A percentile compares a stretch with the other conserved stretches of the same genome.
Conservation (phyloP, 2,797 vertebrate genomes). For the Oreonectes daqikongensis region DNA sequence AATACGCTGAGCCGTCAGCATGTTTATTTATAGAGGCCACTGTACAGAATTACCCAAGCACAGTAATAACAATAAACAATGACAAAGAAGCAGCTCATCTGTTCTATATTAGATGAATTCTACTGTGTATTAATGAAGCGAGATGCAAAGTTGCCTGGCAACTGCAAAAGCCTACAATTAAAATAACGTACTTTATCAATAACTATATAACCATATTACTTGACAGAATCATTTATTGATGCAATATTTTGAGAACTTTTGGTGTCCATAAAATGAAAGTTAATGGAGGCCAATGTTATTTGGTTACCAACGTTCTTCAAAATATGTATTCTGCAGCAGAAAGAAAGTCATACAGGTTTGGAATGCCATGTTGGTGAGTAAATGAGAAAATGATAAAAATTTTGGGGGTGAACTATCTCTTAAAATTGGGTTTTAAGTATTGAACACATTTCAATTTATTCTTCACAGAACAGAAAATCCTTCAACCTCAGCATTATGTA, state of each 20-base stretch:
- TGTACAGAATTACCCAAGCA: background rate
- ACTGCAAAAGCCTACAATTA: background rate
- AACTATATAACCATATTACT: background rate
- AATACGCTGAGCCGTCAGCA: background rate
- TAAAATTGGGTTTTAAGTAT: no score
- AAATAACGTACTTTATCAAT: background rate
- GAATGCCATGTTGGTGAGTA: no score
- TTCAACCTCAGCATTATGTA: background rate
- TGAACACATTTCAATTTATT: background rate
- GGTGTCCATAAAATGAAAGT: no score
- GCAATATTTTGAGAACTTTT: no score
- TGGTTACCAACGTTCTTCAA: no score
- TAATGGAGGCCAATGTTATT: no score
- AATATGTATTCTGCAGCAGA: no score
- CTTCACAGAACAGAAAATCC: background rate
- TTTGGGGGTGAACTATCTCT: no score
- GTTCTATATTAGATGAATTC: background rate
- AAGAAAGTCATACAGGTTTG: no score
- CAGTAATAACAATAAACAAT: background rate
- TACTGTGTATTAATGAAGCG: no score
- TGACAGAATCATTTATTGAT: background rate
- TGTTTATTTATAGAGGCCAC: slow-evolving; percentile 14
- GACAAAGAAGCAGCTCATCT: background rate
- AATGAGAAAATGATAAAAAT: no score
- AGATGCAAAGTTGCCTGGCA: background rate